A percentile compares a stretch with the other conserved stretches of the same genome.
Evolutionary conservation across 2,797 vertebrate species (phyloP).

Genomic region (Catostomus latipinnis): DNA sequence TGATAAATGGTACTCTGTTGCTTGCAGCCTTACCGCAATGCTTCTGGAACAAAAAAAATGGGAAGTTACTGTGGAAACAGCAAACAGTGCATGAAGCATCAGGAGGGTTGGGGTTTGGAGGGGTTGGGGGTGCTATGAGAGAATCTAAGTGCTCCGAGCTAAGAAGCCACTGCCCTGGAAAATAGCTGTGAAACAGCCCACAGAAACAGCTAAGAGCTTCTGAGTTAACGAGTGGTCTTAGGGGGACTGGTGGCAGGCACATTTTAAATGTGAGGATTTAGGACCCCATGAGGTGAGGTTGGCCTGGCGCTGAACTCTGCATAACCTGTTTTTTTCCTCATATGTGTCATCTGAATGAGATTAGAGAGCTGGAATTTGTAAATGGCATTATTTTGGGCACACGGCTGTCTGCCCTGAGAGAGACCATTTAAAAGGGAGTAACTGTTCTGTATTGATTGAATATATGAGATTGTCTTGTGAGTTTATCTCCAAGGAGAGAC

Average conservation of each 20-base stretch:
- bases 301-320: slow-evolving; percentile 8
- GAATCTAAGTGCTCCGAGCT: slow-evolving; percentile 29
- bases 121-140: background rate
- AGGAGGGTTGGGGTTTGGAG: background rate
- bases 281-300: slow-evolving; percentile 2
- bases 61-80: slow-evolving; percentile 65
- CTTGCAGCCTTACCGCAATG: slow-evolving; percentile 41
- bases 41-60: background rate
- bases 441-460: slow-evolving; percentile 30
- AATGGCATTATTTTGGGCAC: slow-evolving; percentile 17
- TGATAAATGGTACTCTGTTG: slow-evolving; percentile 47
- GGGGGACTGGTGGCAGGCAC: slow-evolving; percentile 5
- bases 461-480: slow-evolving; percentile 19
- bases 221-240: slow-evolving; percentile 47
- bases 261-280: slow-evolving; percentile 46
- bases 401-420: slow-evolving; percentile 16
- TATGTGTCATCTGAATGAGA: slow-evolving; percentile 37
- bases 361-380: slow-evolving; percentile 1
- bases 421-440: slow-evolving; percentile 36
- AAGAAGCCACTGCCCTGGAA: slow-evolving; percentile 39
- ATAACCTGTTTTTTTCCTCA: slow-evolving; percentile 11
- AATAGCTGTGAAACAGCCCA: slow-evolving; percentile 35
- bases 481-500: slow-evolving; percentile 16
- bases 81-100: slow-evolving; percentile 37
- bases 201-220: slow-evolving; percentile 55